Base-by-base conservation (phyloP, 2,888 invertebrate species). In the Mermis nigrescens region DNA sequence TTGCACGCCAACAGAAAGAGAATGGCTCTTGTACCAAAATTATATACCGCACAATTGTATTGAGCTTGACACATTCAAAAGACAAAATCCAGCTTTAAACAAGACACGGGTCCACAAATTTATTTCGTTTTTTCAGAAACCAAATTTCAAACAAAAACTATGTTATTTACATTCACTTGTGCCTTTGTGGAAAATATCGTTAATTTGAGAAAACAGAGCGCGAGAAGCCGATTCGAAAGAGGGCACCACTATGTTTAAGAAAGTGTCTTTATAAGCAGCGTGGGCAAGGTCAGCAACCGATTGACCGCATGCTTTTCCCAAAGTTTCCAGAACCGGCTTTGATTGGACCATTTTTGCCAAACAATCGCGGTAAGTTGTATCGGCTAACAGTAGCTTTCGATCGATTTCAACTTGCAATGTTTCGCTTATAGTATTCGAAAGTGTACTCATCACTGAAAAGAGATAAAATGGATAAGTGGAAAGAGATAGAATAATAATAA, bases 121-220 rank as follows among this genome's bases (percentile, higher is more conserved):
- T 7, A 19, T 38, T 38, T 7, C 12, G 19, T 38, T 19, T 19
- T 7, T 38, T 38, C 12, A 38, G 19, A 38, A 38, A 38, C 38
- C 19, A 38, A 38, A 12, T 38, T 38, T 38, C 38, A 12, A 19
- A 19, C 12, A 38, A 38, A 38, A 38, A 38, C 12, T 22, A 7
- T 51, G 15, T 22, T 28, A 4, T 82, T 81, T 76, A 90, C 90
- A 89, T 76, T 92, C 90, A 72, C 83, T 83, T 4, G 90, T 86
- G 58, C 94, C 94, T 64, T 80, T 80, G 57, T 83, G 82, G 76
- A 92, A 94, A 24, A 84, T 81, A 57, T 85, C 84, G 72, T 89
- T 88, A 60, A 94, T 79, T 75, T 94, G 91, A 53, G 82, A 80
- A 72, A 91, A 89, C 80, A 94, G 84, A 70, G 82, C 82, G 68